Evolutionary conservation across 2,888 invertebrate genomes (phyloP).

Genomic region (Schrankia costaestrigalis): DNA sequence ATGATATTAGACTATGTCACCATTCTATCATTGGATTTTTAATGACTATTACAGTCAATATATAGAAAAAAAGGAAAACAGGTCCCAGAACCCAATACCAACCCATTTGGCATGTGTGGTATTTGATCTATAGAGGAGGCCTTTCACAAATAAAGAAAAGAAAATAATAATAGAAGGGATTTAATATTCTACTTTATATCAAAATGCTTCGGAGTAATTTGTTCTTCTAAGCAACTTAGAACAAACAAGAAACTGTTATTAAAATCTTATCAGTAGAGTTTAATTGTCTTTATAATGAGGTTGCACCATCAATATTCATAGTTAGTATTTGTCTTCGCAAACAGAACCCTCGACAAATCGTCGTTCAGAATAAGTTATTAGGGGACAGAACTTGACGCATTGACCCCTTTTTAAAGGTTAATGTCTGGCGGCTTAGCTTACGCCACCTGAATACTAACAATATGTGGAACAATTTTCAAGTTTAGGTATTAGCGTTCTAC

Average conservation of each 20-base stretch:
- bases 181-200: no score
- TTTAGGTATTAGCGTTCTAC: no score
- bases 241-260: conserved; percentile 22
- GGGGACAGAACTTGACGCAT: conserved; percentile 73
- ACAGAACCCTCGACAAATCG: conserved; percentile 61
- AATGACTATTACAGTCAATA: neutral
- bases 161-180: no score
- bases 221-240: no score
- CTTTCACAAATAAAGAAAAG: no score
- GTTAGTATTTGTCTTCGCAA: conserved; percentile 57
- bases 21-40: no score
- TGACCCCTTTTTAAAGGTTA: conserved; percentile 79
- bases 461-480: conserved; percentile 32
- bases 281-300: conserved; percentile 57
- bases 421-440: conserved; percentile 57
- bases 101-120: no score
- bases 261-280: conserved; percentile 43
- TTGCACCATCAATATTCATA: conserved; percentile 64
- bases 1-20: no score
- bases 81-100: no score
- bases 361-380: conserved; percentile 72
- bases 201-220: no score
- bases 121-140: no score
- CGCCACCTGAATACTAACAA: conserved; percentile 73
- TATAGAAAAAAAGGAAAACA: no score